Evolutionary conservation across 2,797 vertebrate genomes (phyloP).

Genomic region (Gymnodraco acuticeps): DNA sequence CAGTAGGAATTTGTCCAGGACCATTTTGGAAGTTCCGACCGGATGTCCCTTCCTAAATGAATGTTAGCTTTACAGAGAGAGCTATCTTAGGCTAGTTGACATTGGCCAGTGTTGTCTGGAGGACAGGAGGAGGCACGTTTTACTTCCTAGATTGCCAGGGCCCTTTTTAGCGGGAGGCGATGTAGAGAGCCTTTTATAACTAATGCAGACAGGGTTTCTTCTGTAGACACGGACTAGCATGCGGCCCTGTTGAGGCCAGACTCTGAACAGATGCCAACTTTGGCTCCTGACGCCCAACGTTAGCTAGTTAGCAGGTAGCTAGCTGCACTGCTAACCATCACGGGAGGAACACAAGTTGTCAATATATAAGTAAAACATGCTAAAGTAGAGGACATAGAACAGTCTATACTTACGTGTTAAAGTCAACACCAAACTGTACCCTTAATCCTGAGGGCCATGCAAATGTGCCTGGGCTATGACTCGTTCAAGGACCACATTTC

Average conservation of each 20-base stretch:
- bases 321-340: slow-evolving; percentile 24
- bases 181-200: not conserved
- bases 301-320: slow-evolving; percentile 32
- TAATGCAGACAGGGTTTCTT: not conserved
- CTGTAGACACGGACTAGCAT: not conserved
- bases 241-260: slow-evolving; percentile 20
- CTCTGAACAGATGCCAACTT: slow-evolving; percentile 62
- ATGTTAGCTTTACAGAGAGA: not conserved
- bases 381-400: not conserved
- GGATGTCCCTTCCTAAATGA: slow-evolving; percentile 6
- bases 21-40: not conserved
- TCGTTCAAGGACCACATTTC: slow-evolving; percentile 57
- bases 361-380: fast-evolving
- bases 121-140: slow-evolving; percentile 30
- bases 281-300: slow-evolving; percentile 32
- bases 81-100: slow-evolving; percentile 59
- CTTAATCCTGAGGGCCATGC: slow-evolving; percentile 42
- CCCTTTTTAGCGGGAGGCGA: not conserved
- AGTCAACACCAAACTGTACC: not conserved
- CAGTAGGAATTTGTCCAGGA: fast-evolving
- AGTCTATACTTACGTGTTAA: slow-evolving; percentile 52
- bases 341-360: not conserved
- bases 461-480: slow-evolving; percentile 5
- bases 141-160: not conserved
- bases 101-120: slow-evolving; percentile 57